These are phyloP conservation scores for Heloderma charlesbogerti DNA, from an alignment of 2,113 vertebrate genomes.

Conservation along the genomic window DNA sequence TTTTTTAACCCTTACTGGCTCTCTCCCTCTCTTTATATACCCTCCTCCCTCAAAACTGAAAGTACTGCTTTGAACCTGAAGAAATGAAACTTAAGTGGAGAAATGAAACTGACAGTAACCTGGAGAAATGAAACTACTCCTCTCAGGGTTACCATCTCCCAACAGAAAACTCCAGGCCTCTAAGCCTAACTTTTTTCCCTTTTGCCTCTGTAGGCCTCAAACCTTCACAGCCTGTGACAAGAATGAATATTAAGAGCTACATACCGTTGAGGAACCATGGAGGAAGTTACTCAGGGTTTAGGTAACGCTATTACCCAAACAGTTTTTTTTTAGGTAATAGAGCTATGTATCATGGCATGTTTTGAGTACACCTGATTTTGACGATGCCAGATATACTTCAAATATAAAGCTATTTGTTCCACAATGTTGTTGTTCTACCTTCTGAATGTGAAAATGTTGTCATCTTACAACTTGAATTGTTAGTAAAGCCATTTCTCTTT, in stretches of 20 bases:
- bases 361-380: conserved; percentile 11
- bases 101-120: no score
- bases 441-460: conserved; percentile 33
- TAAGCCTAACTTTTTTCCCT: background rate
- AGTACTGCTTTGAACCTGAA: no score
- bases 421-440: conserved; percentile 3
- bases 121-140: no score
- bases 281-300: background rate
- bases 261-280: background rate
- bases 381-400: conserved; percentile 27
- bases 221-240: background rate
- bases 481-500: background rate
- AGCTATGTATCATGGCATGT: no score
- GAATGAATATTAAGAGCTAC: background rate
- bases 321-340: background rate
- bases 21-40: no score
- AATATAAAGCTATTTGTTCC: conserved; percentile 27
- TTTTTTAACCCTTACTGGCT: no score
- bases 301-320: background rate
- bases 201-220: background rate
- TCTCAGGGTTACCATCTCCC: no score
- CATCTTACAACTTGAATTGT: conserved; percentile 23
- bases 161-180: no score
- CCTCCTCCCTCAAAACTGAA: no score
- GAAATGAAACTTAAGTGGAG: no score